phyloP scores from a whole-genome alignment of 2,797 vertebrate genomes.

The Bucorvus abyssinicus region DNA sequence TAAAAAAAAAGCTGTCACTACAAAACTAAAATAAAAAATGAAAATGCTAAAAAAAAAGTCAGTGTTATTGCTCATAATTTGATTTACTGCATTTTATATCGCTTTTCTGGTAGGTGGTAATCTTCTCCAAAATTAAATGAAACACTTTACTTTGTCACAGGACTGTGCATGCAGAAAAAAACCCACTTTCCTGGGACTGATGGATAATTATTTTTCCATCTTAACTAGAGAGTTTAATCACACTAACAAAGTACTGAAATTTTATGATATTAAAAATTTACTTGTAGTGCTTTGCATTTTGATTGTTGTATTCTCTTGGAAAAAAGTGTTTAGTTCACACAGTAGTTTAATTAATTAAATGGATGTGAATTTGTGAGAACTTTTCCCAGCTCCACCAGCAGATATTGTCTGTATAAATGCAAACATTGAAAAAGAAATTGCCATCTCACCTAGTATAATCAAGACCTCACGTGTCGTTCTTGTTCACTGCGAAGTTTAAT shows the following conservation, averaged over 20 bases:
- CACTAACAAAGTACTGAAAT: background rate
- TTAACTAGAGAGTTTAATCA: background rate
- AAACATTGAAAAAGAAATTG: conserved; percentile 16
- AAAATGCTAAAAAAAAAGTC: background rate
- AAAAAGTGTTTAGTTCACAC: background rate
- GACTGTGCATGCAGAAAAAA: background rate
- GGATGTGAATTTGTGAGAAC: background rate
- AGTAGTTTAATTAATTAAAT: background rate
- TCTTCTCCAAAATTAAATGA: conserved; percentile 25
- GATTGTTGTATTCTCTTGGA: background rate
- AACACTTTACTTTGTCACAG: background rate
- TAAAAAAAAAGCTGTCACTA: background rate
- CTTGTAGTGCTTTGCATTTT: background rate
- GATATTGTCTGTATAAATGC: background rate
- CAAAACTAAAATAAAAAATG: background rate
- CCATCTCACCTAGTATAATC: conserved; percentile 3
- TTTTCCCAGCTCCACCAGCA: background rate
- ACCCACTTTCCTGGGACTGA: background rate
- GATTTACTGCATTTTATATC: conserved; percentile 9
- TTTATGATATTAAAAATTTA: background rate
- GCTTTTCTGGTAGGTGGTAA: conserved; percentile 15
- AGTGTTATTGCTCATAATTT: background rate
- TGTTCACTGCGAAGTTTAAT: conserved; percentile 68
- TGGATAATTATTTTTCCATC: conserved; percentile 16
- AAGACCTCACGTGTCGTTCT: conserved; percentile 2